Evolutionary conservation across 2,113 vertebrate species (phyloP).

Genomic region (Dermatemys mawii): DNA sequence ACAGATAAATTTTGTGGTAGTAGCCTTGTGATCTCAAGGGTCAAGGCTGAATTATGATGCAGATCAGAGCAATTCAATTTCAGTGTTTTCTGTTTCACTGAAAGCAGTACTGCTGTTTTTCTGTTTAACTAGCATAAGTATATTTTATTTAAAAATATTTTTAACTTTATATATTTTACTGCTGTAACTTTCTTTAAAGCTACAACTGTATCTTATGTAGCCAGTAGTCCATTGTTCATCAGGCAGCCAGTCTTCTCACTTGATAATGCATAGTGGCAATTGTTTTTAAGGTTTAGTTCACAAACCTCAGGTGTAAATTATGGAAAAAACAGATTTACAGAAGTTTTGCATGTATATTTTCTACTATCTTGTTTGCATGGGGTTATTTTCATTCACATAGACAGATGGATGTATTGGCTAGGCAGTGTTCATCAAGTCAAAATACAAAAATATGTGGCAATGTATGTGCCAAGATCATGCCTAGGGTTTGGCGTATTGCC

Average conservation of each 20-base stretch:
- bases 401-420: slow-evolving; percentile 43
- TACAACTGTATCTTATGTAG: not conserved
- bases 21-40: not conserved
- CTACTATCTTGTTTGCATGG: not conserved
- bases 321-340: not conserved
- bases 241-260: not conserved
- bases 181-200: not conserved
- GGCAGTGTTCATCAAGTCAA: not conserved
- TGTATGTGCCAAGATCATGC: not conserved
- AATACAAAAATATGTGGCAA: slow-evolving; percentile 34
- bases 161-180: not conserved
- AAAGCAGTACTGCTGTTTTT: not conserved
- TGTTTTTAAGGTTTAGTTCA: not conserved
- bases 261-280: not conserved
- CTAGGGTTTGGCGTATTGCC: slow-evolving; percentile 1
- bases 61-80: not conserved
- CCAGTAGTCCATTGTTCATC: not conserved
- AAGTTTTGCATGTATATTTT: slow-evolving; percentile 28
- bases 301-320: not conserved
- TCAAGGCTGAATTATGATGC: not conserved
- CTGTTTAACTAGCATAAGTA: not conserved
- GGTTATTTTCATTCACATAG: slow-evolving; percentile 27
- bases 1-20: not conserved
- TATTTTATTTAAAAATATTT: not conserved
- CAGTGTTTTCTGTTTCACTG: not conserved